Evolutionary conservation across 2,113 vertebrate species (phyloP).

Genomic region (Chamaea fasciata): DNA sequence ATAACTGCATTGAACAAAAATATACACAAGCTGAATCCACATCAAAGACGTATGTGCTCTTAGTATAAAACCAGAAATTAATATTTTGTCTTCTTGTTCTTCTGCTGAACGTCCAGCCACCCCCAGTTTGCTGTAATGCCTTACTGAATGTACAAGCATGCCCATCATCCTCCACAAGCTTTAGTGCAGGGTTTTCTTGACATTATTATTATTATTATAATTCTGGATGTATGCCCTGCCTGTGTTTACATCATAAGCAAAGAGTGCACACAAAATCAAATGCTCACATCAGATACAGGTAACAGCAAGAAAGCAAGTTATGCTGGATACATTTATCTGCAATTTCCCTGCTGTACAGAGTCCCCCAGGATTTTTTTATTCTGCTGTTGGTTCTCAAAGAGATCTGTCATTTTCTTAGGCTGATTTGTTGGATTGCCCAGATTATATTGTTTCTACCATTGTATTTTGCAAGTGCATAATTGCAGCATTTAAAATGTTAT

Average conservation of each 20-base stretch:
- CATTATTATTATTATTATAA: not conserved
- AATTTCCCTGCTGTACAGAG: not conserved
- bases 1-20: not conserved
- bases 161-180: not conserved
- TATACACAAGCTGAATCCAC: not conserved
- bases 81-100: not conserved
- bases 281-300: not conserved
- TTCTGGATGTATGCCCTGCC: not conserved
- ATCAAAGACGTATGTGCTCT: not conserved
- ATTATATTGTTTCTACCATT: fast-evolving
- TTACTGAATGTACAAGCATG: not conserved
- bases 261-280: not conserved
- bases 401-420: not conserved
- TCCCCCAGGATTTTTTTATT: not conserved
- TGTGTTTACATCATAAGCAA: not conserved
- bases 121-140: not conserved
- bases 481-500: not conserved
- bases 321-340: not conserved
- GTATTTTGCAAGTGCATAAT: not conserved
- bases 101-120: not conserved
- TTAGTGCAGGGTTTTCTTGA: not conserved
- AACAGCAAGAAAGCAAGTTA: not conserved
- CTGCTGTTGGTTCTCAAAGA: not conserved
- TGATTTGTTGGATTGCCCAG: not conserved
- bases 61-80: not conserved